Conservation (phyloP, 2,888 invertebrate genomes). For the Hedychridium roseum region DNA sequence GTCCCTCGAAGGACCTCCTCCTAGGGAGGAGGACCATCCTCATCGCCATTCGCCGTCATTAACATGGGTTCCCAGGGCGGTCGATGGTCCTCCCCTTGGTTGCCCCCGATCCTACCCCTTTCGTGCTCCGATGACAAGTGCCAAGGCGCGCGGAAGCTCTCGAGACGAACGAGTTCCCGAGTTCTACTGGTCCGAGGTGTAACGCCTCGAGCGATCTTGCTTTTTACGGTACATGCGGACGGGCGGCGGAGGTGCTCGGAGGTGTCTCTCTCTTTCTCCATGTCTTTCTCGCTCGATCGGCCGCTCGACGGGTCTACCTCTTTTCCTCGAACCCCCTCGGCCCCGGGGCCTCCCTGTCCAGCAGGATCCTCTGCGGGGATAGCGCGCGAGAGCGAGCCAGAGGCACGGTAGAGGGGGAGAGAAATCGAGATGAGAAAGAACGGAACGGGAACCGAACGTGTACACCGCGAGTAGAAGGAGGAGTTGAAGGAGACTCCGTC, state of each 20-base stretch:
- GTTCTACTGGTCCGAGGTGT: constrained; percentile 62
- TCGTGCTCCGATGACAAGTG: constrained; percentile 1
- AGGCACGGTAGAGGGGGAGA: constrained; percentile 16
- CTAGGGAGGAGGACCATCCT: background rate
- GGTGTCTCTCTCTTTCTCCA: constrained; percentile 32
- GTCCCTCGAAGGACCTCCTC: too few relatives aligned
- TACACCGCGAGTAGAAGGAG: constrained; percentile 39
- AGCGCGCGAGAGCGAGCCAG: constrained; percentile 11
- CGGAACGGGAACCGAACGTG: constrained; percentile 42
- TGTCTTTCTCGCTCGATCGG: constrained; percentile 5
- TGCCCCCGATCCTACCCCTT: constrained; percentile 1
- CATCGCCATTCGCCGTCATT: background rate
- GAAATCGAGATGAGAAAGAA: constrained; percentile 28
- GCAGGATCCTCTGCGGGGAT: constrained; percentile 22
- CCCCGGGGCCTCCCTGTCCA: too few relatives aligned
- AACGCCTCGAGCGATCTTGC: constrained; percentile 56
- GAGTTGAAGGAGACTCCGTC: constrained; percentile 36
- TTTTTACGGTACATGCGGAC: constrained; percentile 51
- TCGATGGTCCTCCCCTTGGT: constrained; percentile 1
- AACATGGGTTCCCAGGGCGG: background rate
- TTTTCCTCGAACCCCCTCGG: too few relatives aligned
- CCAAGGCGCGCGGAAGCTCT: constrained; percentile 15
- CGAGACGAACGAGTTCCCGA: constrained; percentile 51
- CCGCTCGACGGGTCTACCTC: constrained; percentile 7
- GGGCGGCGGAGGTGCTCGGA: constrained; percentile 44